Conservation (phyloP, 2,888 invertebrate genomes). For the Saturnia pavonia region DNA sequence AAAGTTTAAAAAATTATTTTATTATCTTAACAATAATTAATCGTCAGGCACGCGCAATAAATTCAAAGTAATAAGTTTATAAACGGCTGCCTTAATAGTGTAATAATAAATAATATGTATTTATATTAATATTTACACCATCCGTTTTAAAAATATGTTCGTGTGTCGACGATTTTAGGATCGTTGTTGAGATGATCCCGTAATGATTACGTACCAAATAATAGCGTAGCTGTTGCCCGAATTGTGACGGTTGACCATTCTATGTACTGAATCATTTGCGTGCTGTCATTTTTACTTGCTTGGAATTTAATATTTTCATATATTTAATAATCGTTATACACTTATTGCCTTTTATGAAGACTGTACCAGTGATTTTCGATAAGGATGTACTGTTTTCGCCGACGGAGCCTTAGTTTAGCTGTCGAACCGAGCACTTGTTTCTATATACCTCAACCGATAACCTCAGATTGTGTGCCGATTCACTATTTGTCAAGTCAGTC, state of each 20-base stretch:
- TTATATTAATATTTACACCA: slow-evolving; percentile 56
- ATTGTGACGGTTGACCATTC: slow-evolving; percentile 22
- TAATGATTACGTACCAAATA: slow-evolving; percentile 77
- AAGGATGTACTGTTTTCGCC: background rate
- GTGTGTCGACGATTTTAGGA: slow-evolving; percentile 38
- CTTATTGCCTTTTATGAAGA: slow-evolving; percentile 11
- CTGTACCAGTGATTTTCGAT: slow-evolving; percentile 7
- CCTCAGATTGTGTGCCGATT: slow-evolving; percentile 66
- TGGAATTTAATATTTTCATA: slow-evolving; percentile 28
- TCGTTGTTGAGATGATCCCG: slow-evolving; percentile 35
- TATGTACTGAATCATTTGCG: slow-evolving; percentile 10
- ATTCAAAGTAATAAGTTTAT: slow-evolving; percentile 58
- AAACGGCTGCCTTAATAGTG: slow-evolving; percentile 72
- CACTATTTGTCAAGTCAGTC: slow-evolving; percentile 35
- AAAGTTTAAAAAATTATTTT: background rate
- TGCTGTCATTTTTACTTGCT: background rate
- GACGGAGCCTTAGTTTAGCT: no score
- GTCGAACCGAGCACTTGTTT: slow-evolving; percentile 44
- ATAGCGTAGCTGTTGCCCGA: slow-evolving; percentile 56
- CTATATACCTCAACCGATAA: slow-evolving; percentile 75
- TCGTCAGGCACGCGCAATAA: slow-evolving; percentile 60
- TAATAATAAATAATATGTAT: slow-evolving; percentile 42
- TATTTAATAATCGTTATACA: slow-evolving; percentile 19
- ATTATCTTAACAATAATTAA: slow-evolving; percentile 49
- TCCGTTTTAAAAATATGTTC: slow-evolving; percentile 52